Base-by-base conservation (phyloP, 2,888 invertebrate genomes). In the Lissonota sp. region DNA sequence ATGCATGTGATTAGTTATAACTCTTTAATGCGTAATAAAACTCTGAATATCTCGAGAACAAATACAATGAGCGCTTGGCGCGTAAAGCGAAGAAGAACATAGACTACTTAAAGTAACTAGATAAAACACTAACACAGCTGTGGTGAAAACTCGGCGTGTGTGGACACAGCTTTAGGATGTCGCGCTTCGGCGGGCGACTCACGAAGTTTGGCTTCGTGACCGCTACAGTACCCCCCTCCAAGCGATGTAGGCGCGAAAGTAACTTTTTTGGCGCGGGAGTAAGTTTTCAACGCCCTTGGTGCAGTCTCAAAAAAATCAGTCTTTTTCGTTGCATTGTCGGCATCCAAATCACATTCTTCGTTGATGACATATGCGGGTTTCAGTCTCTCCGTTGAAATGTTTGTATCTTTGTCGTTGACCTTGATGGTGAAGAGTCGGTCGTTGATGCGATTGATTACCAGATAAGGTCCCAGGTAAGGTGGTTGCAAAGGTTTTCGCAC, bases 401-500 rank as follows among this genome's bases (percentile, higher is more conserved):
- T 71, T 5, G 10, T 26, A 1, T 44, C n/a, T 44, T 14, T 42
- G 4, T 46, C 71, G 44, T 71, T 71, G 44, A 71, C 49, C 0
- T 46, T 6, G 0, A 71, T 60, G 0, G 42, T 71, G 49, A 60
- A 71, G 1, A 71, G 1, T 8, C 44, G 14, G 44, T 71, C 71
- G 10, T 44, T 44, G 2, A 49, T 4, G 12, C 71, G 6, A 2
- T 6, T n/a, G 40, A 71, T 26, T 12, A 71, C 58, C n/a, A 60
- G 12, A 7, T 12, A 46, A 0, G 66, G 74, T 3, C 74, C 74
- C 0, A 44, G n/a, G 14, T 66, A 74, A 37, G 64, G 74, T 6
- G 42, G 74, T 6, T 66, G 42, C 1, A 73, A 44, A 4, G 40
- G 40, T 55, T 73, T 51, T n/a, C 40, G 51, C 1, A 44, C 14